Base-by-base conservation (phyloP, 2,113 vertebrate species). In the Psophia crepitans region DNA sequence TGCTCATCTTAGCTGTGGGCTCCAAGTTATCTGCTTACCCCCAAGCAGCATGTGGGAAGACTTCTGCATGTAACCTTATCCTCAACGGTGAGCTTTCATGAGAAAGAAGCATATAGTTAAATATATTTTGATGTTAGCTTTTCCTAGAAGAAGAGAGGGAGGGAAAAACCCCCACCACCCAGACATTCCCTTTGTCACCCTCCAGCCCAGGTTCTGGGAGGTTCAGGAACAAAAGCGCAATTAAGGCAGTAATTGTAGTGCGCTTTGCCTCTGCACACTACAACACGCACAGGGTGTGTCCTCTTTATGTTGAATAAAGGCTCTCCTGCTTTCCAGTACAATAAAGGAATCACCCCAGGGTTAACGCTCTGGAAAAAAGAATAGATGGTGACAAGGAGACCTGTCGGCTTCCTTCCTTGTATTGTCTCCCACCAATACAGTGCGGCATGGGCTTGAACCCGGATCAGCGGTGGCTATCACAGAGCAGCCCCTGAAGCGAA, bases 251-350 rank as follows among this genome's bases (percentile, higher is more conserved):
- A n/a, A n/a, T n/a, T n/a, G n/a, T n/a, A n/a, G 85, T 44, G 66
- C 2, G 0, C 39, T 93, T 57, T 80, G 82, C 76, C 84, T 74
- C 80, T 63, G 33, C 93, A 64, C 79, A 92, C 77, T 68, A 71
- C 77, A 96, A 81, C 91, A 53, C 32, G 81, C 39, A 81, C 35
- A 87, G 81, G 91, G 93, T 69, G 81, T 93, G 74, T 49, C 86
- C 8, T 94, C 41, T 64, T 79, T 32, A 51, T 24, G 14, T 48
- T 84, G 91, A 92, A 57, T 94, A 87, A 88, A 84, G 60, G 48
- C 17, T 84, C 26, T 71, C 22, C 8, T 39, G 60, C 51, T 74
- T 94, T 94, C 90, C 86, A 93, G 5, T 57, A 76, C 2, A 6
- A 81, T 89, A 90, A 86, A 92, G 77, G 37, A 53, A 92, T 68